These are phyloP conservation scores for Stegana nigrithorax DNA, from an alignment of 2,888 invertebrate genomes.

Conservation along the genomic window DNA sequence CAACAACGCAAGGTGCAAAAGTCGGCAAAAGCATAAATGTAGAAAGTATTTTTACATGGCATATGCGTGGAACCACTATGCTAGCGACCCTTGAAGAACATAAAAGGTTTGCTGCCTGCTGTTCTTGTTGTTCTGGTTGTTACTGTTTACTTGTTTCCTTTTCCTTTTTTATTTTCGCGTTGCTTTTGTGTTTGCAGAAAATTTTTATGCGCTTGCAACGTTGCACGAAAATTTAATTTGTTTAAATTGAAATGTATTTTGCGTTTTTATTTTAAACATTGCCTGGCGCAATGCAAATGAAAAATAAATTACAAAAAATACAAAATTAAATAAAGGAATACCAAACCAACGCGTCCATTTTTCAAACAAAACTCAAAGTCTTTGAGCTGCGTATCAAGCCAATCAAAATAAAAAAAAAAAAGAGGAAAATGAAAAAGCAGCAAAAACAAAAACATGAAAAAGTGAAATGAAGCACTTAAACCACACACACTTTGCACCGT, in stretches of 20 bases:
- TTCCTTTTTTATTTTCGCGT: not conserved
- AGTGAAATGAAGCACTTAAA: no score
- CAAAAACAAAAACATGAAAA: no score
- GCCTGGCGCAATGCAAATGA: not conserved
- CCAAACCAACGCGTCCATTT: not conserved
- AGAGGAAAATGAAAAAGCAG: no score
- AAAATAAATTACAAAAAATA: not conserved
- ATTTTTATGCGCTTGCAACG: not conserved
- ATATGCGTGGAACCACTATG: no score
- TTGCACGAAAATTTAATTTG: conserved; percentile 14
- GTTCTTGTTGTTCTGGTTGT: no score
- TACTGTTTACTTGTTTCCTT: no score
- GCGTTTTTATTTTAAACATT: not conserved
- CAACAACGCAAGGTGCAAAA: not conserved
- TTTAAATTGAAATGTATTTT: conserved; percentile 6
- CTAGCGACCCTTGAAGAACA: no score
- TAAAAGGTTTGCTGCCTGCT: no score
- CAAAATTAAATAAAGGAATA: not conserved
- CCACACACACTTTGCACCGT: conserved; percentile 22
- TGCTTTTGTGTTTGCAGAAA: not conserved
- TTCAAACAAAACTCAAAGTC: conserved; percentile 35
- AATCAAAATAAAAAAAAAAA: not conserved
- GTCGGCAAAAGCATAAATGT: not conserved
- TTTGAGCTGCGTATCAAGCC: conserved; percentile 14
- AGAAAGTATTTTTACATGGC: no score